Evolutionary conservation across 1,140 invertebrate genomes (phyloP).

Genomic region (Hycleus phaleratus): DNA sequence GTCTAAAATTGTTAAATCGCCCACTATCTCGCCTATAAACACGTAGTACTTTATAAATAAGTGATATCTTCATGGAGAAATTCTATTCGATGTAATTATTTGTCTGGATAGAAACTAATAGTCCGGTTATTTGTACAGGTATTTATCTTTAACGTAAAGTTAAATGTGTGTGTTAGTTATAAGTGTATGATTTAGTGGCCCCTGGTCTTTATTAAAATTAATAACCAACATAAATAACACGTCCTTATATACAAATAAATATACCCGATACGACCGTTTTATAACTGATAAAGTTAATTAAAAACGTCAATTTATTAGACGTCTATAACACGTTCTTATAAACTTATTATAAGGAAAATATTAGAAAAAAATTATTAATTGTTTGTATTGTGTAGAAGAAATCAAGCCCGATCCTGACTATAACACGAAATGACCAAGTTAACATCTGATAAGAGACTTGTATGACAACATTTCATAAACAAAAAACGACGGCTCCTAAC

Average conservation of each 20-base stretch:
- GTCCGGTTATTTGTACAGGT: too few species aligned
- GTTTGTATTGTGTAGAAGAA: too few species aligned
- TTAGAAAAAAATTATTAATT: too few species aligned
- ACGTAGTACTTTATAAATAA: too few species aligned
- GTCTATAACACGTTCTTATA: background rate
- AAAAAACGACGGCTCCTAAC: conserved; percentile 22
- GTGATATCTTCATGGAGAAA: too few species aligned
- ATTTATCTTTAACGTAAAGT: too few species aligned
- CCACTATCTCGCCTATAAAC: too few species aligned
- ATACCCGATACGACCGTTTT: background rate
- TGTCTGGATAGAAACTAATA: too few species aligned
- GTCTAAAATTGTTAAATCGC: too few species aligned
- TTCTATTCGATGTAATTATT: too few species aligned
- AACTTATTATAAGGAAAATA: too few species aligned
- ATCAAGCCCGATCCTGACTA: background rate
- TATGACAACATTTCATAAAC: conserved; percentile 34
- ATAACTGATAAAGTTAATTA: conserved; percentile 12
- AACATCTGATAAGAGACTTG: conserved; percentile 32
- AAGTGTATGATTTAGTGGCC: conserved; percentile 12
- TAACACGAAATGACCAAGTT: conserved; percentile 22
- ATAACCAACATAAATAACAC: conserved; percentile 14
- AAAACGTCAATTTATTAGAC: conserved; percentile 12
- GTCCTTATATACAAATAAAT: conserved; percentile 10
- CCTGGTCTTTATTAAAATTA: conserved; percentile 17
- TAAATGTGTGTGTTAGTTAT: too few species aligned